Percentiles rank a stretch among this genome's conserved stretches.
phyloP scores from a whole-genome alignment of 2,797 vertebrate species.

The Trematomus bernacchii region DNA sequence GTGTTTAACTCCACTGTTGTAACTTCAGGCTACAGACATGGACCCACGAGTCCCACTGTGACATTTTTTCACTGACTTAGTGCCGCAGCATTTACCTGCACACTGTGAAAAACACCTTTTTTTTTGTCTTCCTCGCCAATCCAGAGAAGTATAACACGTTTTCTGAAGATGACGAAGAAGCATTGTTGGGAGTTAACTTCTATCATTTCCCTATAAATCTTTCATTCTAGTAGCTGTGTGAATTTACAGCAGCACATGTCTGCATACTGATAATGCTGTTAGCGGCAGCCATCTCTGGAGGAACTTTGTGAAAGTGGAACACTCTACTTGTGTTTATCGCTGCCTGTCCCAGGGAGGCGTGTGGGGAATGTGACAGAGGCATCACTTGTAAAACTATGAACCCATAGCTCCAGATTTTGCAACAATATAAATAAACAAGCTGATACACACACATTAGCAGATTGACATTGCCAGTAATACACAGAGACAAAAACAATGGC shows the following conservation, averaged over 20 bases:
- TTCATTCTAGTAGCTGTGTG: slow-evolving; percentile 36
- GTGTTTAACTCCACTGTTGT: slow-evolving; percentile 69
- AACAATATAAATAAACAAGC: slow-evolving; percentile 63
- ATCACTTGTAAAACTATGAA: slow-evolving; percentile 55
- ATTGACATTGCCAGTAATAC: slow-evolving; percentile 48
- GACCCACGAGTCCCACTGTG: slow-evolving; percentile 69
- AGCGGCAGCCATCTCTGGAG: slow-evolving; percentile 50
- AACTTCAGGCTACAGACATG: slow-evolving; percentile 70
- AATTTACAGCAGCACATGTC: slow-evolving; percentile 37
- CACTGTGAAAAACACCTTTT: slow-evolving; percentile 46
- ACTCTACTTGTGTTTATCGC: slow-evolving; percentile 57
- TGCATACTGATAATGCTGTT: slow-evolving; percentile 49
- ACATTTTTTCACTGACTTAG: slow-evolving; percentile 68
- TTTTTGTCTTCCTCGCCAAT: slow-evolving; percentile 27
- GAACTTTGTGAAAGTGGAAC: slow-evolving; percentile 40
- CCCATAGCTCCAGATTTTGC: slow-evolving; percentile 45
- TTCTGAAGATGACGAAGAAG: slow-evolving; percentile 3
- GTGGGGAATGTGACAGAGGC: slow-evolving; percentile 46
- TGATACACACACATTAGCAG: slow-evolving; percentile 53
- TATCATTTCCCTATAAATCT: slow-evolving; percentile 16
- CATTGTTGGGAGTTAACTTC: slow-evolving; percentile 17
- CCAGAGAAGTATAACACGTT: not conserved
- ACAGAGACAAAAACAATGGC: slow-evolving; percentile 50
- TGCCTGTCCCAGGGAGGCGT: slow-evolving; percentile 42
- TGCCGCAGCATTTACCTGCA: slow-evolving; percentile 67